Base-by-base conservation (phyloP, 2,888 invertebrate genomes). In the Trissoscelio sp. region DNA sequence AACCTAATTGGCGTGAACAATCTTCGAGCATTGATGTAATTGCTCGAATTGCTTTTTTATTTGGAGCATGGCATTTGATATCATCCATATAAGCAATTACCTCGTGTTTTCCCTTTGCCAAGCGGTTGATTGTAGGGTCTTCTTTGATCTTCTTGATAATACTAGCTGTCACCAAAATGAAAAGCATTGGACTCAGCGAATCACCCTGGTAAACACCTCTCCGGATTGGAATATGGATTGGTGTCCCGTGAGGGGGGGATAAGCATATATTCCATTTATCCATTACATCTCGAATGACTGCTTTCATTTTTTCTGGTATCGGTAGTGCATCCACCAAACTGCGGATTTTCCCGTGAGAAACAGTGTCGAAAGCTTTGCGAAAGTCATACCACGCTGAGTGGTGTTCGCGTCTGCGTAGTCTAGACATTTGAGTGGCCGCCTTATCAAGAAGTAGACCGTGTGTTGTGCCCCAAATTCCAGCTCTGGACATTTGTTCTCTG, bases 51-150 rank as follows among this genome's bases (percentile, higher is more conserved):
- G 57, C 9, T 6, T 24, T 51, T n/a, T 46, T 24, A 24, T 67
- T 60, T 7, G 79, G 75, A 0, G 74, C 60, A 73, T 82, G 58
- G 48, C 66, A 55, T 70, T 85, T 57, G 46, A 83, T 79, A 67
- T 85, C 72, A 18, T 81, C 81, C 81, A 83, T 81, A 18, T 57
- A 83, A 0, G 83, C 62, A 16, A 62, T 12, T 0, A 62, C 28
- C 31, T 44, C 31, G 31, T 64, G 62, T n/a, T n/a, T 37, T 20
- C 57, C 57, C 1, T 7, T 12, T 11, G 57, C 2, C 0, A 57
- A 20, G 37, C 39, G 37, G 12, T 34, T 57, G 57, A 57, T 57
- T 11, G 12, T 9, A 2, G 34, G 9, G 37, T 57, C 31, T 9
- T 28, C 16, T 4, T 28, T 46, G 31, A 44, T 34, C 42, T 42